phyloP scores from a whole-genome alignment of 2,888 invertebrate genomes.

The Ennomos quercinarius region DNA sequence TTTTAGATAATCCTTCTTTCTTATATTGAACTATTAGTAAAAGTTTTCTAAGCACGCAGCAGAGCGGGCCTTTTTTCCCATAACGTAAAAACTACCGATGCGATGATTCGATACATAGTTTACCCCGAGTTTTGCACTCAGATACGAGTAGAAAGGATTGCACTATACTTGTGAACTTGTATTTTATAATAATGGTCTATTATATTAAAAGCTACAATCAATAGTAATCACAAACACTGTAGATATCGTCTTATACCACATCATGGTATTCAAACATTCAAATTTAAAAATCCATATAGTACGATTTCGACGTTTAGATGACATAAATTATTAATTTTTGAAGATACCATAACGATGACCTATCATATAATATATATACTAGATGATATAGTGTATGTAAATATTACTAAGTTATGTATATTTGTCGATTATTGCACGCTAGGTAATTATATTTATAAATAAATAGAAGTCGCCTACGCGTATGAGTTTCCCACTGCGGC shows the following conservation, averaged over 20 bases:
- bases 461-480: conserved; percentile 36
- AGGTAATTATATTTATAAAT: conserved; percentile 36
- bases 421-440: conserved; percentile 44
- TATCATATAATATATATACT: conserved; percentile 30
- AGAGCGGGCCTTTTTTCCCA: conserved; percentile 5
- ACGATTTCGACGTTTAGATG: conserved; percentile 25
- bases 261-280: conserved; percentile 40
- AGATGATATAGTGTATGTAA: conserved; percentile 35
- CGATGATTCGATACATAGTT: conserved; percentile 13
- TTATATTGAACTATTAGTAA: not conserved
- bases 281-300: conserved; percentile 36
- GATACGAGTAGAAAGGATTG: conserved; percentile 33
- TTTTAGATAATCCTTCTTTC: conserved; percentile 26
- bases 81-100: conserved; percentile 11
- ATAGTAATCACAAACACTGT: conserved; percentile 41
- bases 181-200: conserved; percentile 37
- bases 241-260: conserved; percentile 39
- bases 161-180: conserved; percentile 33
- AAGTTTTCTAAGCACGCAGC: conserved; percentile 13
- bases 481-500: conserved; percentile 29
- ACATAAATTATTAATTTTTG: conserved; percentile 31
- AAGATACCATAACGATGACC: conserved; percentile 31
- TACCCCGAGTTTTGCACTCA: conserved; percentile 27
- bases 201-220: conserved; percentile 42
- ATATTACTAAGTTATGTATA: conserved; percentile 35